Conservation (phyloP, 2,113 vertebrate genomes). For the Microtus ochrogaster region DNA sequence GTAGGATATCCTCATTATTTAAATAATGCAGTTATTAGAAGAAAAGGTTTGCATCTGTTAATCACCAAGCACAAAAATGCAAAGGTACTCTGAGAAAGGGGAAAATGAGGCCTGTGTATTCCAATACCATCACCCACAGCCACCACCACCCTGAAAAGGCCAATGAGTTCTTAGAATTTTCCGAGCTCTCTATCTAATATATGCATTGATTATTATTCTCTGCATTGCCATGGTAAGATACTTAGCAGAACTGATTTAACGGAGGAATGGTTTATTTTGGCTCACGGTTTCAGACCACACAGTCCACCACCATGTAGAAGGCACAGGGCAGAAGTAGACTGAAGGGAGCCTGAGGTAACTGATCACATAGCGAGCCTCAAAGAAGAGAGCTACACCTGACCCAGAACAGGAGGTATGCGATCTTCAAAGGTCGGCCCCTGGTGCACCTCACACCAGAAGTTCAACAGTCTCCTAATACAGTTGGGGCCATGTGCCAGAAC, state of each 20-base stretch:
- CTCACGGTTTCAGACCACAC: neutral
- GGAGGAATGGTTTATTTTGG: neutral
- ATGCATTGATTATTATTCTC: neutral
- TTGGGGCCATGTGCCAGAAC: neutral
- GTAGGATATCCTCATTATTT: neutral
- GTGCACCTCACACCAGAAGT: neutral
- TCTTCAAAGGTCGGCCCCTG: neutral
- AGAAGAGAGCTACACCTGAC: neutral
- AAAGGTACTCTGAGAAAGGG: neutral
- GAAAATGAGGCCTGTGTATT: neutral
- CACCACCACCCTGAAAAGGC: rapidly evolving
- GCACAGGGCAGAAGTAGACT: neutral
- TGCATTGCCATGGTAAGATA: neutral
- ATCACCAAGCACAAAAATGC: neutral
- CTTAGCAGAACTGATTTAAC: neutral
- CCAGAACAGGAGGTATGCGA: neutral
- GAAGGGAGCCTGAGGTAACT: neutral
- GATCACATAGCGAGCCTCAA: neutral
- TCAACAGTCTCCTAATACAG: neutral
- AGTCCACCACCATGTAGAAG: neutral
- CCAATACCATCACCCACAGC: neutral
- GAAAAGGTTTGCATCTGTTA: neutral
- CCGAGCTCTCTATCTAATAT: neutral
- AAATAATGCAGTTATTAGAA: conserved; percentile 35
- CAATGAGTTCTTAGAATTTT: conserved; percentile 9